Conservation (phyloP, 2,113 vertebrate genomes). For the Xerus inauris region DNA sequence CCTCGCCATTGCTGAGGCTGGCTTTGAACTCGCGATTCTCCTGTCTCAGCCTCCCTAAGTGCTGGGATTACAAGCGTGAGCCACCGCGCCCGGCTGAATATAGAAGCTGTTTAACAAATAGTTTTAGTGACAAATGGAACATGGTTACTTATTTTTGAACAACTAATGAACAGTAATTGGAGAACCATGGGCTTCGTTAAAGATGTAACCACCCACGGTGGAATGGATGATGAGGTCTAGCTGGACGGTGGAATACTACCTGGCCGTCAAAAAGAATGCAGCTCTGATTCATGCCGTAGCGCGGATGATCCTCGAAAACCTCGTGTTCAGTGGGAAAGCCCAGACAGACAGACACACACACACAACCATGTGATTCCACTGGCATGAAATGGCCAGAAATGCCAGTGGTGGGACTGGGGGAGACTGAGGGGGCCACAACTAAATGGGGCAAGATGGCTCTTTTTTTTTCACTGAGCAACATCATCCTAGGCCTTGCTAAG, state of each 20-base stretch:
- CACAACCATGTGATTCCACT: background rate
- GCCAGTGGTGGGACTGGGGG: no score
- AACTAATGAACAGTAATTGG: background rate
- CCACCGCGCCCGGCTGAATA: no score
- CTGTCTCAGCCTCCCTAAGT: no score
- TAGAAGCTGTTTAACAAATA: background rate
- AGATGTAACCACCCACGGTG: background rate
- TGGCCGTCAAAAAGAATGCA: background rate
- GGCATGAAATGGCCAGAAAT: background rate
- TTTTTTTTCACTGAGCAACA: no score
- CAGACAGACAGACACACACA: background rate
- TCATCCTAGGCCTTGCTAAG: no score
- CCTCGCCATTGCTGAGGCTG: no score
- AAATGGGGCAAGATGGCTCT: no score
- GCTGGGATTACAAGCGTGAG: no score
- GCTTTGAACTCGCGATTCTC: no score
- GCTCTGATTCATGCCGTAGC: background rate
- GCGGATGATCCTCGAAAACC: background rate
- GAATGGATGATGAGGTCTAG: background rate
- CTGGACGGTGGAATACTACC: rapidly evolving
- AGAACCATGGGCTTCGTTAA: background rate
- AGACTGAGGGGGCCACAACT: no score
- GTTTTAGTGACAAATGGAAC: background rate
- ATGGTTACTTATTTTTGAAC: background rate
- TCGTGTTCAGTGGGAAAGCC: background rate